A percentile compares a stretch with the other conserved stretches of the same genome.
Evolutionary conservation across 2,888 invertebrate species (phyloP).

Genomic region (Strigamia maritima): DNA sequence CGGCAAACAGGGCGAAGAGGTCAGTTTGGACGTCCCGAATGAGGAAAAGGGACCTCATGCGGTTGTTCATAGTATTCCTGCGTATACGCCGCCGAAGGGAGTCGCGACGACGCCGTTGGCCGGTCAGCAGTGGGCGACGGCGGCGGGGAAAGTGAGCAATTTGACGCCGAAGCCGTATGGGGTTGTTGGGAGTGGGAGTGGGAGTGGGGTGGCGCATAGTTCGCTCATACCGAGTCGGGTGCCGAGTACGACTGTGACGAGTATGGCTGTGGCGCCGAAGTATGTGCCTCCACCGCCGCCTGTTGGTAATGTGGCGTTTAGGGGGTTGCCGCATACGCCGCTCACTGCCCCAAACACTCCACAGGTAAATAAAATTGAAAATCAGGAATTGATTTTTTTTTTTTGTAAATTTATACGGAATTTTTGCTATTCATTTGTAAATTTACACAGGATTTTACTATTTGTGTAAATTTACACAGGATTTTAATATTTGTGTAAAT

Average conservation of each 20-base stretch:
- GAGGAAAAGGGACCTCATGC: not conserved
- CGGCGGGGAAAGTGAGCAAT: slow-evolving; percentile 42
- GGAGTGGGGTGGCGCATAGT: slow-evolving; percentile 46
- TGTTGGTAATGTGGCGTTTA: not conserved
- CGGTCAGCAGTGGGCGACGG: not conserved
- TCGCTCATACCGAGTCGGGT: not conserved
- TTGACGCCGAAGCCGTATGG: slow-evolving; percentile 49
- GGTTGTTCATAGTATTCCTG: slow-evolving; percentile 42
- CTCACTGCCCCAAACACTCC: not conserved
- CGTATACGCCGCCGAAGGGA: slow-evolving; percentile 41
- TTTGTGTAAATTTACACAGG: no score
- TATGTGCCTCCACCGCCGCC: slow-evolving; percentile 34
- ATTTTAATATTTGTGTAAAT: no score
- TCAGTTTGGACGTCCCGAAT: not conserved
- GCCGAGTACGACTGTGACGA: not conserved
- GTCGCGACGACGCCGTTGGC: slow-evolving; percentile 41
- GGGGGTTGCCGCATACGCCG: not conserved
- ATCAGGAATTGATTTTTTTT: not conserved
- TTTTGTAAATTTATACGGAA: not conserved
- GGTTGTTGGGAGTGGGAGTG: slow-evolving; percentile 47
- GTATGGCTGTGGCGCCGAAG: slow-evolving; percentile 12
- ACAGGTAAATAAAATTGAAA: not conserved
- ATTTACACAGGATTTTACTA: no score
- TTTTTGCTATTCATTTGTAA: no score
- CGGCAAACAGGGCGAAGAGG: not conserved